These are phyloP conservation scores for Rhyacophila brunnea DNA, from an alignment of 1,140 invertebrate genomes.

Conservation along the genomic window DNA sequence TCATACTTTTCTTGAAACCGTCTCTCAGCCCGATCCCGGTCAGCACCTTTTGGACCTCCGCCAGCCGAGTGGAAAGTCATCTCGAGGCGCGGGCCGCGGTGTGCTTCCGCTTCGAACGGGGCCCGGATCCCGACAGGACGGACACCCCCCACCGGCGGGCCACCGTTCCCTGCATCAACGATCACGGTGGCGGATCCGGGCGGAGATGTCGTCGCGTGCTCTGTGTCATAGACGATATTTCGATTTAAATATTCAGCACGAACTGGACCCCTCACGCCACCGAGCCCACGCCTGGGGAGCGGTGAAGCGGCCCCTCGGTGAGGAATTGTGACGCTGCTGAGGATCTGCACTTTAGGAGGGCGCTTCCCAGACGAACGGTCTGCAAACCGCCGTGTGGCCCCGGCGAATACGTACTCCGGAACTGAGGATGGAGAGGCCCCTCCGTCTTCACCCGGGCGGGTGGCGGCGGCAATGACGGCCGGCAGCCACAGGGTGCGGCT, in stretches of 20 bases:
- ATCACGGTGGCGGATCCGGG: neutral
- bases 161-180: too few species aligned
- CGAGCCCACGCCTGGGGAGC: neutral
- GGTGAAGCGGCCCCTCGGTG: constrained; percentile 15
- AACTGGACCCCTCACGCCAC: constrained; percentile 9
- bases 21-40: neutral
- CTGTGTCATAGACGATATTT: constrained; percentile 7
- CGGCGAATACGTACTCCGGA: constrained; percentile 45
- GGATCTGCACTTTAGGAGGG: constrained; percentile 27
- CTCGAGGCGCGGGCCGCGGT: too few species aligned
- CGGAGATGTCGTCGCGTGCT: neutral
- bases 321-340: constrained; percentile 24
- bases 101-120: too few species aligned
- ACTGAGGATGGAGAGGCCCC: constrained; percentile 42
- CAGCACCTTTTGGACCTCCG: too few species aligned
- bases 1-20: neutral
- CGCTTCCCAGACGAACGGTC: constrained; percentile 6
- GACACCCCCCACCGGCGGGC: too few species aligned
- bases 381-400: constrained; percentile 15
- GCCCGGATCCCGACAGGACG: too few species aligned
- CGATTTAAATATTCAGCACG: constrained; percentile 21
- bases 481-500: constrained; percentile 46
- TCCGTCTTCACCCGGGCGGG: constrained; percentile 32
- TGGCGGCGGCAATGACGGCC: constrained; percentile 37
- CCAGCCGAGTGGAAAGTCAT: too few species aligned